A percentile compares a stretch with the other conserved stretches of the same genome.
Evolutionary conservation across 2,113 vertebrate genomes (phyloP).

Genomic region (Semicossyphus pulcher): DNA sequence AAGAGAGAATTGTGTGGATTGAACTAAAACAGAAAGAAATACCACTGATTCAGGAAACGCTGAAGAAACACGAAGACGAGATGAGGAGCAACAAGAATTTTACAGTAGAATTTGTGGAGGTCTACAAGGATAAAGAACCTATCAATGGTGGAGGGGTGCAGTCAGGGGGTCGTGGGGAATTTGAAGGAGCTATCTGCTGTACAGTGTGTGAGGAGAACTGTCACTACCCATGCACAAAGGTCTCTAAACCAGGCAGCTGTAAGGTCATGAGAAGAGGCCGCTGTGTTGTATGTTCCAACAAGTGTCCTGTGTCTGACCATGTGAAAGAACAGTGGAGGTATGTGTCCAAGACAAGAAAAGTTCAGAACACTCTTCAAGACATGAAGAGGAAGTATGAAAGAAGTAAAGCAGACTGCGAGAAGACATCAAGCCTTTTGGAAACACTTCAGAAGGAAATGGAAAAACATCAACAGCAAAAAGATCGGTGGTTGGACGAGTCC

Average conservation of each 20-base stretch:
- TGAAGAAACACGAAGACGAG: neutral
- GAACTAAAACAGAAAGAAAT: neutral
- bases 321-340: slow-evolving; percentile 34
- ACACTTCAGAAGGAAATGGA: neutral
- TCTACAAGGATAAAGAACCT: neutral
- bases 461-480: too few relatives aligned
- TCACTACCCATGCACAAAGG: neutral
- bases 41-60: neutral
- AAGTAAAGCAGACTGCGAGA: neutral
- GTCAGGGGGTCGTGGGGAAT: neutral
- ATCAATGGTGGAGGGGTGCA: neutral
- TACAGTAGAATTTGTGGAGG: neutral
- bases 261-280: neutral
- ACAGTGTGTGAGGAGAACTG: slow-evolving; percentile 14
- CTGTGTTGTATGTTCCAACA: neutral
- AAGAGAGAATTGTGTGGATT: neutral
- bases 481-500: neutral
- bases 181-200: slow-evolving; percentile 18
- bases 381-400: neutral
- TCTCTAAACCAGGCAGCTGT: accelerated
- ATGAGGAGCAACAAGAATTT: neutral
- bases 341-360: slow-evolving; percentile 17
- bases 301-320: slow-evolving; percentile 7
- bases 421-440: neutral
- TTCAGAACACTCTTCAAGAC: too few relatives aligned